Evolutionary conservation across 1,140 invertebrate species (phyloP), one percentile per base, ranked within the genome.

Genomic region (Apolygus lucorum): DNA sequence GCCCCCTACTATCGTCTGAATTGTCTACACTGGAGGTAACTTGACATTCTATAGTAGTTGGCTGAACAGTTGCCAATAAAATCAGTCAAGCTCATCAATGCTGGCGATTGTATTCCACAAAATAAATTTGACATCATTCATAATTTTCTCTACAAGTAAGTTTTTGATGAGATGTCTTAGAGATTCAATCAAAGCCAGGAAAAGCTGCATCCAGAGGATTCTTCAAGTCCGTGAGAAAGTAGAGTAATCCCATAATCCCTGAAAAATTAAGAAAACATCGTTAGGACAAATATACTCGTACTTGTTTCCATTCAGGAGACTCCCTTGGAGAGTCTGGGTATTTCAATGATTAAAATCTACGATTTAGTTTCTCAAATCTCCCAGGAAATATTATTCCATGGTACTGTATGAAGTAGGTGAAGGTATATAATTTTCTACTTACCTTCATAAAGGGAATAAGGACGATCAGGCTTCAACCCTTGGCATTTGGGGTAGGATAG

Each of bases 401-500:
- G 65, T 28, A 24, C 26, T 21, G 28, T 11, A n/a, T 67, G 4
- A 70, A 64, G 28, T 68, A 21, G n/a, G 26, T 42, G 25, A 22
- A 1, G 21, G 28, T 0, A 25, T 11, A 52, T 68, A 17, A 68
- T 25, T n/a, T 22, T 24, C n/a, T 22, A n/a, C 22, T 28, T 21
- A 82, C 94, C 94, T 86, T 96, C 93, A 80, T 90, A 96, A 11
- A 96, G 79, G 0, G 92, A 95, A 66, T 86, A 85, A 0, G 92
- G 92, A 72, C 87, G 79, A 79, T 96, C 93, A 17, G 93, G 88
- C 8, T 75, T 76, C 70, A 82, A 81, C 74, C 83, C 84, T 72
- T 88, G 86, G 74, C 89, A 84, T 64, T 81, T 82, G 1, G 85
- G 85, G 79, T 91, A 90, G 73, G 87, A 80, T 63, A 86, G 84